Percentiles rank a stretch among this genome's conserved stretches.
Conservation (phyloP, 2,888 invertebrate genomes). For the Rosalia funebris region DNA sequence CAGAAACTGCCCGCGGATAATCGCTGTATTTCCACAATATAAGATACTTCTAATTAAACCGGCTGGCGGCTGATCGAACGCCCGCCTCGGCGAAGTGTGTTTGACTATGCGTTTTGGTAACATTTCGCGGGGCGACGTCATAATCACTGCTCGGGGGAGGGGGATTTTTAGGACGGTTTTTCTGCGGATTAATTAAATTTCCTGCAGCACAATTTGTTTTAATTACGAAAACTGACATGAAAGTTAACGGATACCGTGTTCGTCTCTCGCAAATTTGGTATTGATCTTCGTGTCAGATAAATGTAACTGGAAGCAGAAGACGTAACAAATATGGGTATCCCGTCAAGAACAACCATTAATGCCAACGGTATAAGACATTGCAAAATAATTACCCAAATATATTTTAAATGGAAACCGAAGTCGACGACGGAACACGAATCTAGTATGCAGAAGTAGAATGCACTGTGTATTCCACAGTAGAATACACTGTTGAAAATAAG, state of each 20-base stretch:
- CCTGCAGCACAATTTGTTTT: background rate
- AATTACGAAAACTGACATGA: background rate
- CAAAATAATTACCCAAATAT: too few relatives aligned
- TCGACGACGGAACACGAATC: too few relatives aligned
- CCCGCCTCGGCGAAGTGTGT: conserved; percentile 27
- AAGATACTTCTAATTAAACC: conserved; percentile 56
- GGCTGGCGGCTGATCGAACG: conserved; percentile 43
- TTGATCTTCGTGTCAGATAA: background rate
- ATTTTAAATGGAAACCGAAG: too few relatives aligned
- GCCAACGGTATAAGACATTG: too few relatives aligned
- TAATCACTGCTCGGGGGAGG: conserved; percentile 36
- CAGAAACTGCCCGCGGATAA: conserved; percentile 63
- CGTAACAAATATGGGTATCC: too few relatives aligned
- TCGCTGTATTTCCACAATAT: conserved; percentile 58
- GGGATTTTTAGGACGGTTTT: background rate
- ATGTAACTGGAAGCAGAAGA: too few relatives aligned
- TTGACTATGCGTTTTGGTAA: conserved; percentile 26
- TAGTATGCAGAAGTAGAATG: too few relatives aligned
- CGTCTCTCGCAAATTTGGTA: background rate
- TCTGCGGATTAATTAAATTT: background rate
- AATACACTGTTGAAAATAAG: too few relatives aligned
- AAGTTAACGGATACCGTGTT: background rate
- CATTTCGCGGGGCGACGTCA: conserved; percentile 35
- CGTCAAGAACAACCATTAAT: too few relatives aligned
- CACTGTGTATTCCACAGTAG: too few relatives aligned